Evolutionary conservation across 1,140 invertebrate genomes (phyloP).

Genomic region (Coboldia fuscipes): DNA sequence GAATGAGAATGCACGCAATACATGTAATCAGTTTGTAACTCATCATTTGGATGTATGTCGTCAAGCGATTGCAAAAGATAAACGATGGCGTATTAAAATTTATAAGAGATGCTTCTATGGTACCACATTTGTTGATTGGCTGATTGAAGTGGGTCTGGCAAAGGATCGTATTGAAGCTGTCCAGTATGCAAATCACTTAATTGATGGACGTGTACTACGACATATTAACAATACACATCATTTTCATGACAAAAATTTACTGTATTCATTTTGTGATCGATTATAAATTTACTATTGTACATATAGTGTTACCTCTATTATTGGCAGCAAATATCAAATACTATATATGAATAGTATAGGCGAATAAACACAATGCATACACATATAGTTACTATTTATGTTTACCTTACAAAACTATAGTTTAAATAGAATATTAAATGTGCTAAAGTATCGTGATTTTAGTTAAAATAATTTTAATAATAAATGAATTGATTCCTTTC

Average conservation of each 20-base stretch:
- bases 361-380: too few species aligned
- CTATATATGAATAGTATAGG: too few species aligned
- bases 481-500: too few species aligned
- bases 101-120: conserved; percentile 68
- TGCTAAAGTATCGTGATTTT: too few species aligned
- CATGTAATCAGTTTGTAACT: conserved; percentile 72
- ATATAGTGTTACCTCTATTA: too few species aligned
- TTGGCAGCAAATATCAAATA: too few species aligned
- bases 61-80: conserved; percentile 53
- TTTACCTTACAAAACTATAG: too few species aligned
- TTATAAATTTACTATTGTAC: too few species aligned
- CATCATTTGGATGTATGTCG: conserved; percentile 68
- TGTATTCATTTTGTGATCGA: conserved; percentile 39
- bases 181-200: conserved; percentile 57
- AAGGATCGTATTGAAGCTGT: conserved; percentile 52
- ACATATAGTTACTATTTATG: too few species aligned
- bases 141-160: conserved; percentile 54
- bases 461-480: too few species aligned
- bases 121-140: conserved; percentile 65
- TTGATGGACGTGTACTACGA: conserved; percentile 60
- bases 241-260: conserved; percentile 48
- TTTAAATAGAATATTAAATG: too few species aligned
- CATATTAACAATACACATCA: conserved; percentile 65
- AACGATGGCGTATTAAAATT: conserved; percentile 45
- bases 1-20: conserved; percentile 49